These are phyloP conservation scores for Pegoplata infirma DNA, from an alignment of 2,888 invertebrate genomes.

Conservation along the genomic window DNA sequence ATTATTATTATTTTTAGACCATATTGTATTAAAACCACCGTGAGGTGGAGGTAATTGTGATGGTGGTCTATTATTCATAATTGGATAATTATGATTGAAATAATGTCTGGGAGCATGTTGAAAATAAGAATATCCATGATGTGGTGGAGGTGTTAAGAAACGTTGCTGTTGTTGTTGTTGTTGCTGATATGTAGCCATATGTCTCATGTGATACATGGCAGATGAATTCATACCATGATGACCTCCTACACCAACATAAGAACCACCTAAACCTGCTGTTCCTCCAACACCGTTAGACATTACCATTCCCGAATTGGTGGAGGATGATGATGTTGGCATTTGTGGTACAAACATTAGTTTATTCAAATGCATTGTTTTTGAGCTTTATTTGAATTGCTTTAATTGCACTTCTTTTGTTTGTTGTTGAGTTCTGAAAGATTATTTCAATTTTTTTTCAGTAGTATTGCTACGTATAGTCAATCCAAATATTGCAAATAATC, in stretches of 20 bases:
- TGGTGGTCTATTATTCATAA: background rate
- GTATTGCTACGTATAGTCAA: constrained; percentile 25
- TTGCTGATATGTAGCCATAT: background rate
- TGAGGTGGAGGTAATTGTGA: background rate
- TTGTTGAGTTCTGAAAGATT: background rate
- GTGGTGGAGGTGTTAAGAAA: constrained; percentile 1
- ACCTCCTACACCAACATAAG: background rate
- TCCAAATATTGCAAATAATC: constrained; percentile 23
- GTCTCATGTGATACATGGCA: background rate
- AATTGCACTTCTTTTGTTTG: background rate
- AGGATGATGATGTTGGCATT: background rate
- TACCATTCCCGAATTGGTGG: background rate
- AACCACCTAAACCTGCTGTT: background rate
- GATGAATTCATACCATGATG: background rate
- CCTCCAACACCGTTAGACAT: background rate
- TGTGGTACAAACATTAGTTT: background rate
- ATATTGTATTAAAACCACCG: background rate
- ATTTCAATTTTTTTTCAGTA: background rate
- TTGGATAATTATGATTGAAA: background rate
- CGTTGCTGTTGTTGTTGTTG: background rate
- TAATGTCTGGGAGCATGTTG: background rate
- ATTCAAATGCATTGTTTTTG: constrained; percentile 21
- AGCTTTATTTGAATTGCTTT: background rate
- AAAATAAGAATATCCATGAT: background rate
- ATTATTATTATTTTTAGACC: background rate